phyloP scores from a whole-genome alignment of 2,888 invertebrate genomes.

The Eristalis arbustorum region DNA sequence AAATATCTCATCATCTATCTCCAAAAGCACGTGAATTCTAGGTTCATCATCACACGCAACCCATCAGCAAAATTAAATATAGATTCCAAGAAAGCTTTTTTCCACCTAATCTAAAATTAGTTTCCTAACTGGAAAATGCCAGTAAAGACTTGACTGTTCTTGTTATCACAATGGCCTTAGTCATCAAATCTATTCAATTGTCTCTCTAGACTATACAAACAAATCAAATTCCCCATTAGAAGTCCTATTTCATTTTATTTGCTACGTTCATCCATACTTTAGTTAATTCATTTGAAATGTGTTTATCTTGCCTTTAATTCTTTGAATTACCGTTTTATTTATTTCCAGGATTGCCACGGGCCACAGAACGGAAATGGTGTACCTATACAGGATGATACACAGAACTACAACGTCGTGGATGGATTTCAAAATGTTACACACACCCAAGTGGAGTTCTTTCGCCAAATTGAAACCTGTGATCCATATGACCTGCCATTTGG shows the following conservation, averaged over 20 bases:
- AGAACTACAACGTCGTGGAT: constrained; percentile 88
- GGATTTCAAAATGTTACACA: constrained; percentile 92
- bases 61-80: no score
- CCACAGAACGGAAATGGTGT: constrained; percentile 83
- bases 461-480: constrained; percentile 92
- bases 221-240: neutral
- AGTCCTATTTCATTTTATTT: neutral
- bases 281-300: neutral
- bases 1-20: no score
- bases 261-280: neutral
- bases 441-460: constrained; percentile 89
- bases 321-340: constrained; percentile 8
- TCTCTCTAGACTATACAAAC: neutral
- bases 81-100: no score
- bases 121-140: no score
- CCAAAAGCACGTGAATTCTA: no score
- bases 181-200: neutral
- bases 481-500: constrained; percentile 86
- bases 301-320: neutral
- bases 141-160: neutral
- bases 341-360: constrained; percentile 90
- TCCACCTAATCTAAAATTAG: no score
- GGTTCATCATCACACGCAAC: no score
- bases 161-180: neutral
- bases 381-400: constrained; percentile 88